A percentile compares a stretch with the other conserved stretches of the same genome.
phyloP scores from a whole-genome alignment of 2,888 invertebrate species.

The Synanthedon tipuliformis region DNA sequence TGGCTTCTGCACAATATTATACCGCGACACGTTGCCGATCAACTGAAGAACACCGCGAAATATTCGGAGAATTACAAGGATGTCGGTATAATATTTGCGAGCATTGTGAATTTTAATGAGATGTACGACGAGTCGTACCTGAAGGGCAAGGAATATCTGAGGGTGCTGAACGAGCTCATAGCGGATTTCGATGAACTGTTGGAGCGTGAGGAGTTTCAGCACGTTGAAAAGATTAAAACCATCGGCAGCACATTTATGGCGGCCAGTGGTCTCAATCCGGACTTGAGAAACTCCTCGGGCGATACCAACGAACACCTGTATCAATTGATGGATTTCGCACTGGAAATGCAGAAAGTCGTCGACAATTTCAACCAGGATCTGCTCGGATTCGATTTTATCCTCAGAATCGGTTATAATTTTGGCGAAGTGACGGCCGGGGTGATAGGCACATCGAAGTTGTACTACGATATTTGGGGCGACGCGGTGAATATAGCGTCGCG shows the following conservation, averaged over 20 bases:
- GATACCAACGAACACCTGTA: constrained; percentile 83
- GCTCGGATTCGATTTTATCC: constrained; percentile 87
- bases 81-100: constrained; percentile 95
- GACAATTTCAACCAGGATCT: constrained; percentile 90
- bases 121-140: constrained; percentile 97
- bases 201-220: constrained; percentile 81
- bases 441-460: constrained; percentile 94
- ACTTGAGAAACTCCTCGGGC: constrained; percentile 75
- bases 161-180: constrained; percentile 95
- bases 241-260: constrained; percentile 98
- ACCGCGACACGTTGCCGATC: constrained; percentile 94
- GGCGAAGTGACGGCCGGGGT: constrained; percentile 97
- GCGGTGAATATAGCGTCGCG: constrained; percentile 97
- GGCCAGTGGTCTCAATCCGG: constrained; percentile 92
- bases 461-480: constrained; percentile 99
- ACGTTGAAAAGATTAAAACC: constrained; percentile 97
- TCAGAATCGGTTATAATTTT: constrained; percentile 90
- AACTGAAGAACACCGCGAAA: constrained; percentile 90
- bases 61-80: constrained; percentile 95
- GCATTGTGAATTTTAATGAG: constrained; percentile 96
- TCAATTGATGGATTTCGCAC: constrained; percentile 91
- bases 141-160: constrained; percentile 92
- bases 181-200: constrained; percentile 96
- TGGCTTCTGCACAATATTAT: constrained; percentile 97
- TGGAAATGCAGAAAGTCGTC: constrained; percentile 90